phyloP scores from a whole-genome alignment of 1,140 invertebrate genomes.

The Eubasilissa regina region DNA sequence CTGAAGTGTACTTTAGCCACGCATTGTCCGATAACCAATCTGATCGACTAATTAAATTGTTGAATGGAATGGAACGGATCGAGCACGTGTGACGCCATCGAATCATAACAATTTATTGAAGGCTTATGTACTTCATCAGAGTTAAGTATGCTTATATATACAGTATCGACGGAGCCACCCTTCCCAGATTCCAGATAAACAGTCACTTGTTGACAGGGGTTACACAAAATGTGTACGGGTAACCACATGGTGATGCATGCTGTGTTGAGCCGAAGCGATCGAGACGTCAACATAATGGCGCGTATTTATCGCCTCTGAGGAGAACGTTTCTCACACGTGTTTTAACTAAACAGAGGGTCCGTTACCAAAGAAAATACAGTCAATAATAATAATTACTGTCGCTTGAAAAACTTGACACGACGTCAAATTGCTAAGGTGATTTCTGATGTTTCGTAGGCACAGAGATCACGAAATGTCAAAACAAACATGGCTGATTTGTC shows the following conservation, averaged over 20 bases:
- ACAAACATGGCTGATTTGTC: no score
- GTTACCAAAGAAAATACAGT: conserved; percentile 14
- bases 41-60: no score
- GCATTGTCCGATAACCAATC: no score
- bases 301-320: conserved; percentile 25
- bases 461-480: no score
- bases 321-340: conserved; percentile 3
- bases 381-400: neutral
- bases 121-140: no score
- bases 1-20: no score
- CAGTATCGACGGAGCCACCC: neutral
- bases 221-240: neutral
- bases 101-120: no score
- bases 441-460: no score
- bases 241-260: neutral
- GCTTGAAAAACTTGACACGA: no score
- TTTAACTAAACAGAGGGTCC: neutral
- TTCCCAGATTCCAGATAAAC: neutral
- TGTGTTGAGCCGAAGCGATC: conserved; percentile 8
- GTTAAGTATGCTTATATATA: neutral
- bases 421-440: no score
- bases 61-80: no score
- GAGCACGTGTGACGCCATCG: no score
- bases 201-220: conserved; percentile 35
- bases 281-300: conserved; percentile 21